Conservation (phyloP, 2,113 vertebrate species). For the Morone saxatilis region DNA sequence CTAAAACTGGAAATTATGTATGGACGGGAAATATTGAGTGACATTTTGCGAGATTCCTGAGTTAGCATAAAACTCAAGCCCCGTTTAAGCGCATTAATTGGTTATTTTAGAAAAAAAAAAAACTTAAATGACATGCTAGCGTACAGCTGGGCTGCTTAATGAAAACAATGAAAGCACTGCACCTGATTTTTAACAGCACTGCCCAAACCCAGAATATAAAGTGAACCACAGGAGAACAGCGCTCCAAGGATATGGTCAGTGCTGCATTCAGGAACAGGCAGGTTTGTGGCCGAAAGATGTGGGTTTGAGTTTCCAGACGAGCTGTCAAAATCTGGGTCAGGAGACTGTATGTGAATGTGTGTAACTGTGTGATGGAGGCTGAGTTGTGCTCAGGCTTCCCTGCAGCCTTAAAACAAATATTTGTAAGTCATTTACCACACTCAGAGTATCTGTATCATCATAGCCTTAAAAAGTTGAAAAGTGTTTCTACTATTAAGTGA, state of each 20-base stretch:
- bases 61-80: slow-evolving; percentile 64
- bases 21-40: slow-evolving; percentile 77
- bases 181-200: slow-evolving; percentile 54
- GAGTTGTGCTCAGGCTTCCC: slow-evolving; percentile 12
- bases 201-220: slow-evolving; percentile 29
- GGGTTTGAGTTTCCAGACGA: slow-evolving; percentile 46
- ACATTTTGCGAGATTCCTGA: slow-evolving; percentile 72
- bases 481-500: not conserved
- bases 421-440: slow-evolving; percentile 9
- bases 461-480: not conserved
- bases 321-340: slow-evolving; percentile 51
- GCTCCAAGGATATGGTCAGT: slow-evolving; percentile 25
- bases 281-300: slow-evolving; percentile 33
- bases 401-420: slow-evolving; percentile 7
- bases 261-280: slow-evolving; percentile 37
- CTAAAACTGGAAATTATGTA: slow-evolving; percentile 66
- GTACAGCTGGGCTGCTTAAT: slow-evolving; percentile 43
- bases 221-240: slow-evolving; percentile 41
- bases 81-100: slow-evolving; percentile 73
- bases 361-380: slow-evolving; percentile 1
- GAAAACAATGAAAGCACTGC: slow-evolving; percentile 41
- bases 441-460: not conserved
- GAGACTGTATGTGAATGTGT: not conserved
- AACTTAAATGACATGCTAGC: slow-evolving; percentile 22
- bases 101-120: slow-evolving; percentile 56